phyloP scores from a whole-genome alignment of 2,797 vertebrate species.

The Leuciscus waleckii region DNA sequence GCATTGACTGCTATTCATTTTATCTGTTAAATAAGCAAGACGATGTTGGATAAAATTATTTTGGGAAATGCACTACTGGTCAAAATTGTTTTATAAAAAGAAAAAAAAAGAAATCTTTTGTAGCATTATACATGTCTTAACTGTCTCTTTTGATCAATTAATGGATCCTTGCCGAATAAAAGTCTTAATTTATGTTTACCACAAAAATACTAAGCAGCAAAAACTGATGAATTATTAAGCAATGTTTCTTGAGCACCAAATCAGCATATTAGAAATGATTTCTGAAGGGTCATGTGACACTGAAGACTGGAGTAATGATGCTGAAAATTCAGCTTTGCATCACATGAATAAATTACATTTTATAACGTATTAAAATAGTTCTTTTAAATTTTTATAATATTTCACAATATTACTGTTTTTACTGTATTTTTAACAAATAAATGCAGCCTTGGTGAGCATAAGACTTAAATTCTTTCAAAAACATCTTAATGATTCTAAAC shows the following conservation, averaged over 20 bases:
- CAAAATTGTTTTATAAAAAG: neutral
- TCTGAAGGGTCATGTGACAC: neutral
- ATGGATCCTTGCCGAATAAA: neutral
- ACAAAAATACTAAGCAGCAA: neutral
- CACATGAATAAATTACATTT: neutral
- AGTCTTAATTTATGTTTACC: neutral
- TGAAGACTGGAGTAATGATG: neutral
- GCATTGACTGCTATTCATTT: neutral
- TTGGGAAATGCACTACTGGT: too few species aligned
- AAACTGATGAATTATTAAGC: neutral
- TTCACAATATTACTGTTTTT: neutral
- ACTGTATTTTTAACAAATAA: neutral
- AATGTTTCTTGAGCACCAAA: neutral
- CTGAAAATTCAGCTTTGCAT: neutral
- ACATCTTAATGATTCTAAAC: neutral
- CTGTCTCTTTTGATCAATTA: neutral
- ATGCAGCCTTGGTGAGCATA: neutral
- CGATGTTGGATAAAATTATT: neutral
- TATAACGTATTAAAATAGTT: neutral
- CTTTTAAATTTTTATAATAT: neutral
- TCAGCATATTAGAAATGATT: neutral
- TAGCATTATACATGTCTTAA: neutral
- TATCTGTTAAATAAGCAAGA: neutral
- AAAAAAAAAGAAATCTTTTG: neutral
- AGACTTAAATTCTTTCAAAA: neutral